Evolutionary conservation across 2,113 vertebrate genomes (phyloP).

Genomic region (Limnothrissa miodon): DNA sequence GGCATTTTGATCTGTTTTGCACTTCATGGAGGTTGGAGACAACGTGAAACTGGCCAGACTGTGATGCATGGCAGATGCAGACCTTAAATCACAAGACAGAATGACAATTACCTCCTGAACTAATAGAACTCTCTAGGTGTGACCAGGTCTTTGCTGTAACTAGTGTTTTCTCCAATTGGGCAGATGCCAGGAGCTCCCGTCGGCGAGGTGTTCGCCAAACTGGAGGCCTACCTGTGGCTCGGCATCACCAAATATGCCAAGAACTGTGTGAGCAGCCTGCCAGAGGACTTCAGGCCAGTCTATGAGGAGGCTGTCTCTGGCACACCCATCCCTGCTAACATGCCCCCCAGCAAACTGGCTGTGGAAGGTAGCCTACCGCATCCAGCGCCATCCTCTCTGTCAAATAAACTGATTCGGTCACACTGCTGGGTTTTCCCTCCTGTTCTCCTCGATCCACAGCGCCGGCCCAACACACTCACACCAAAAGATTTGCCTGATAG

Average conservation of each 20-base stretch:
- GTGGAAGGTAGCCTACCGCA: slow-evolving; percentile 76
- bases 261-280: slow-evolving; percentile 75
- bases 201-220: slow-evolving; percentile 84
- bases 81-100: too few relatives aligned
- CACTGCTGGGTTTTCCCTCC: background rate
- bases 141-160: too few relatives aligned
- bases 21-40: too few relatives aligned
- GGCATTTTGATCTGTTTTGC: too few relatives aligned
- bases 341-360: slow-evolving; percentile 71
- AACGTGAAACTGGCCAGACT: too few relatives aligned
- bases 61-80: too few relatives aligned
- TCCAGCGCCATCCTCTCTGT: background rate
- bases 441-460: background rate
- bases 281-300: slow-evolving; percentile 77
- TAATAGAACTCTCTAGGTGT: too few relatives aligned
- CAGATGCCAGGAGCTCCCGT: slow-evolving; percentile 75
- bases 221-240: slow-evolving; percentile 92
- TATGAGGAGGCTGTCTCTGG: slow-evolving; percentile 62
- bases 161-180: background rate
- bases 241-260: slow-evolving; percentile 84
- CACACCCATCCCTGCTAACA: slow-evolving; percentile 42
- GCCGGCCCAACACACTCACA: background rate
- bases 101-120: too few relatives aligned
- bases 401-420: background rate
- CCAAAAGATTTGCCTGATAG: background rate